These are phyloP conservation scores for Epizoanthus scotinus DNA, from an alignment of 92 coral and sea anemone genomes.

Conservation along the genomic window DNA sequence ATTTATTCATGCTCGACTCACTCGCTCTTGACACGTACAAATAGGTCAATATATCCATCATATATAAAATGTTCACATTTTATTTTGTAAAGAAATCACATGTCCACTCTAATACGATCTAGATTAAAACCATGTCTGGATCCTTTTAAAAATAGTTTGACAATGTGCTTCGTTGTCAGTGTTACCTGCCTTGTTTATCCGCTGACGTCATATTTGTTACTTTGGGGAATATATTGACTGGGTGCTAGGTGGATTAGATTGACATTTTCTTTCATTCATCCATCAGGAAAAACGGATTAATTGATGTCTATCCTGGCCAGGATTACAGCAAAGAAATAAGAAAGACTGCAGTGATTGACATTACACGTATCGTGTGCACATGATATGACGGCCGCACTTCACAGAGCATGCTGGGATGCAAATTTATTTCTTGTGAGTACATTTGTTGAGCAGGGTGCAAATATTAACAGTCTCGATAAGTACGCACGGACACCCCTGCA, in stretches of 20 bases:
- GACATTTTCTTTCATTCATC: background rate
- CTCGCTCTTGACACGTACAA: background rate
- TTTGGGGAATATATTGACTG: background rate
- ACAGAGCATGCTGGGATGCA: slow-evolving; percentile 65
- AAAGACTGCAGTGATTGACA: background rate
- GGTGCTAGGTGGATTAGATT: background rate
- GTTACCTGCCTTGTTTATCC: slow-evolving; percentile 23
- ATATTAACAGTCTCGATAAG: slow-evolving; percentile 70
- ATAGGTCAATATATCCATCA: background rate
- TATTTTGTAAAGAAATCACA: background rate
- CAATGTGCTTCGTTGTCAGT: background rate
- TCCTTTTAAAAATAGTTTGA: background rate
- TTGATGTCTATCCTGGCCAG: background rate
- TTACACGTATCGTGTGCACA: background rate
- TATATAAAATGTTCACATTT: background rate
- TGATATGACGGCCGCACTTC: slow-evolving; percentile 57
- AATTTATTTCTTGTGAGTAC: slow-evolving; percentile 63
- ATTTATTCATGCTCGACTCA: background rate
- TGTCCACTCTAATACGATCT: background rate
- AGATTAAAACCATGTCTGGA: background rate
- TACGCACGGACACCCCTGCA: slow-evolving; percentile 79
- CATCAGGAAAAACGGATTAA: background rate
- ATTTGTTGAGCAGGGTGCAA: slow-evolving; percentile 47
- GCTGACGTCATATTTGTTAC: slow-evolving; percentile 22
- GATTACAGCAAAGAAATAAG: background rate